Evolutionary conservation across 2,113 vertebrate genomes (phyloP).

Genomic region (Dasyurus viverrinus): DNA sequence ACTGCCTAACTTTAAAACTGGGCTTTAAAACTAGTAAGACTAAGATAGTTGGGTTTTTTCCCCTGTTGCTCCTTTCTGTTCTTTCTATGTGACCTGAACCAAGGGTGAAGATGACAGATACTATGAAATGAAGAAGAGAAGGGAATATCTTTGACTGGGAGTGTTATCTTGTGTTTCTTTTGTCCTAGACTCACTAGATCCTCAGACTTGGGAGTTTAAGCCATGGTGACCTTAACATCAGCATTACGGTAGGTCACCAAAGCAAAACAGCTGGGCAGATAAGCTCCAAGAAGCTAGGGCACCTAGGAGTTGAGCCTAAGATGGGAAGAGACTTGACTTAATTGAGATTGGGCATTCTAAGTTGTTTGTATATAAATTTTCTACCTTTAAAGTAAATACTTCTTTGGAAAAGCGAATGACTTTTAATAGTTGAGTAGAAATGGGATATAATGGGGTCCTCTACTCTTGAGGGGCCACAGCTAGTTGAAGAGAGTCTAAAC

Average conservation of each 20-base stretch:
- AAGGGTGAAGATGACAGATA: background rate
- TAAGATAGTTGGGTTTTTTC: background rate
- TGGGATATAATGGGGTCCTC: background rate
- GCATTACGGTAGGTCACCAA: background rate
- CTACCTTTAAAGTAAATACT: background rate
- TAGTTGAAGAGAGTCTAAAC: background rate
- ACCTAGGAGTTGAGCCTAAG: background rate
- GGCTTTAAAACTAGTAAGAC: background rate
- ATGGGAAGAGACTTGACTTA: background rate
- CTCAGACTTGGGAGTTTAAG: background rate
- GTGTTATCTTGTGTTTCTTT: background rate
- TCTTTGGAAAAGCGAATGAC: background rate
- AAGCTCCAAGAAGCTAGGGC: background rate
- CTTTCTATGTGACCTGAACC: background rate
- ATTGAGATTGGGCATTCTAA: background rate
- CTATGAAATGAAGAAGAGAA: background rate
- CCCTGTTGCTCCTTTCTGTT: background rate
- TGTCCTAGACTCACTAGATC: background rate
- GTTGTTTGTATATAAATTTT: background rate
- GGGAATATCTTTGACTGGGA: background rate
- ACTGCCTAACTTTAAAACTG: background rate
- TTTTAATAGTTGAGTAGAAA: background rate
- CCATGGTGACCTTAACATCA: background rate
- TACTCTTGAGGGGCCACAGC: background rate
- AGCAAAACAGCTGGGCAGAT: background rate